Percentiles rank a stretch among this genome's conserved stretches.
Conservation (phyloP, 2,797 vertebrate genomes). For the Sebastes taczanowskii region DNA sequence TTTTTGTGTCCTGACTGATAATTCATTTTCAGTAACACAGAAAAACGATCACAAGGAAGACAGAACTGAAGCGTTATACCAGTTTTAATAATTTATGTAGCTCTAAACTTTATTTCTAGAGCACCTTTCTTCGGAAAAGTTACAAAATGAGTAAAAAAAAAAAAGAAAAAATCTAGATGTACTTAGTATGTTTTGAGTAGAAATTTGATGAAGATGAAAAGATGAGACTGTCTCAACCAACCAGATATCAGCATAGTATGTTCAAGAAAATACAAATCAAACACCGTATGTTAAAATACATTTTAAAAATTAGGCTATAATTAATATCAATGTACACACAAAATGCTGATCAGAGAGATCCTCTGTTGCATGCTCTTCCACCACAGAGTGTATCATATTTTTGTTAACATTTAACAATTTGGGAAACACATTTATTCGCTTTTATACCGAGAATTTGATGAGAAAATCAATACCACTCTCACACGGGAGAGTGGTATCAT, state of each 20-base stretch:
- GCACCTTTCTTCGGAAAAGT: neutral
- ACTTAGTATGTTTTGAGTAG: neutral
- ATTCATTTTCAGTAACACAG: neutral
- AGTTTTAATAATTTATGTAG: neutral
- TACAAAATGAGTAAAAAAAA: neutral
- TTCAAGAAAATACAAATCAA: neutral
- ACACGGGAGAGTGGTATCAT: neutral
- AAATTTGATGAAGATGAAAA: neutral
- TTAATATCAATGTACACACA: neutral
- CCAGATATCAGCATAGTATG: neutral
- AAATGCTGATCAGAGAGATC: constrained; percentile 2
- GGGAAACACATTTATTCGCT: neutral
- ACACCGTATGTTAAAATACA: neutral
- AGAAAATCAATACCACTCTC: neutral
- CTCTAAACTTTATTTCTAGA: neutral
- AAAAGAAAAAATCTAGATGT: neutral
- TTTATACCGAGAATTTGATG: neutral
- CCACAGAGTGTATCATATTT: neutral
- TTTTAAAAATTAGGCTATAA: neutral
- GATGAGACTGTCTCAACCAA: neutral
- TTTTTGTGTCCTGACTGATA: constrained; percentile 8
- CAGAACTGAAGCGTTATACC: neutral
- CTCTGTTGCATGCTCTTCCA: neutral
- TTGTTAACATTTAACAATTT: neutral
- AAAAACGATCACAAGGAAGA: neutral